Evolutionary conservation across 2,797 vertebrate genomes (phyloP), one percentile per base, ranked within the genome.

Genomic region (Phalloptychus januarius): DNA sequence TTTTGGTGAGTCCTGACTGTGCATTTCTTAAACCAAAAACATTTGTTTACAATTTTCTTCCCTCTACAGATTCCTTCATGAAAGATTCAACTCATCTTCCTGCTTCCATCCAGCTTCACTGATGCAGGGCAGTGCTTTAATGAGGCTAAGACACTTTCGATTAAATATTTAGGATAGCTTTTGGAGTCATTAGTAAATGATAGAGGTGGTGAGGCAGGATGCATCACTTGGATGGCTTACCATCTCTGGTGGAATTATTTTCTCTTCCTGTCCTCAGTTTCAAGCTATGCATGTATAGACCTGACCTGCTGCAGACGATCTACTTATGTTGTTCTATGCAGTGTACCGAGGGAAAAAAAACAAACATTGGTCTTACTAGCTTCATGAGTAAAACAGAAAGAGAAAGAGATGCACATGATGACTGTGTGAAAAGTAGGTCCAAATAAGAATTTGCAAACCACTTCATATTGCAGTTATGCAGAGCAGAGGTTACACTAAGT

Each of bases 401-500:
- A 84, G 18, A 20, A 77, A 44, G 4, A 20, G 25, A 31, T 11
- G 4, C 12, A 72, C 12, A 7, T 46, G 36, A 79, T 28, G 48
- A 44, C 38, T 28, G 36, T 46, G 11, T 69, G 36, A 69, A 78
- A 83, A 71, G 10, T n/a, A 50, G 25, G 23, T 79, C 5, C 23
- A 40, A 38, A 52, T 54, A 78, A 75, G 44, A 82, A 75, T 31
- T 10, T 36, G 61, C 71, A 75, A 42, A 77, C 46, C 46, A 72
- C 61, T 81, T 77, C 74, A 79, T 79, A 82, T 40, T 78, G 74
- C 44, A 50, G 63, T n/a, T 4, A 56, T 75, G 28, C 71, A 46
- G 82, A 88, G 71, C 63, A 83, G 78, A 81, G 82, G 81, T 83
- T 77, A 79, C 70, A 67, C 50, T 70, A 31, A 56, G 71, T 81